Evolutionary conservation across 2,888 invertebrate genomes (phyloP), one percentile per base, ranked within the genome.

Genomic region (Exephanes ischioxanthus): DNA sequence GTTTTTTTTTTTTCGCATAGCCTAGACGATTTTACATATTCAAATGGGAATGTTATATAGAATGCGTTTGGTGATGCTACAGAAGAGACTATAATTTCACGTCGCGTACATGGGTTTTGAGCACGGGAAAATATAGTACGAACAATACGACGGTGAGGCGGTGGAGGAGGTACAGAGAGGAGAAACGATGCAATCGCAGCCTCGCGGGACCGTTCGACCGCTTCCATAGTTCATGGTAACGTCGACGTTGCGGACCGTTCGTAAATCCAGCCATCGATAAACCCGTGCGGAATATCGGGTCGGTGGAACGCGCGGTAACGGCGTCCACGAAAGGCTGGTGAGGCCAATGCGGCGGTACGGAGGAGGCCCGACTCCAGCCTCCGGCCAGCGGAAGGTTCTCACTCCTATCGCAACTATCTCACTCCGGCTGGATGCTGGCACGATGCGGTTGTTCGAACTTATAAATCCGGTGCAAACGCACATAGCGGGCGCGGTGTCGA

Each of bases 251-350:
- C 80, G 61, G 26, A 61, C 78, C 84, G 84, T 80, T 87, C 88
- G 87, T 88, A 87, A 88, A 88, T 87, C 83, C 79, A 76, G 63
- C 67, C 87, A 82, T 86, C 86, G 87, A 87, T 87, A 87, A 85
- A 87, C 82, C 79, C 73, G 58, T 19, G 68, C 67, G 83, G 85
- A 85, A 86, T 87, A 87, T 86, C 87, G 85, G 55, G 58, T 48
- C 48, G 61, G 26, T 61, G 76, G 70, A 68, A 76, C 45, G 45
- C 45, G 26, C 72, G 37, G 61, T 70, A 82, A 76, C 70, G 68
- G 75, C 37, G 33, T 26, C 48, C 48, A 22, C 53, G 41, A 45
- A 45, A 61, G 55, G 37, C 61, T 30, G 22, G 61, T 30, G 73
- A 41, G 67, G 48, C 67, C 37, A 68, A 55, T 22, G 67, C 53